Base-by-base conservation (phyloP, 2,888 invertebrate species). In the Leucoptera coffeella region DNA sequence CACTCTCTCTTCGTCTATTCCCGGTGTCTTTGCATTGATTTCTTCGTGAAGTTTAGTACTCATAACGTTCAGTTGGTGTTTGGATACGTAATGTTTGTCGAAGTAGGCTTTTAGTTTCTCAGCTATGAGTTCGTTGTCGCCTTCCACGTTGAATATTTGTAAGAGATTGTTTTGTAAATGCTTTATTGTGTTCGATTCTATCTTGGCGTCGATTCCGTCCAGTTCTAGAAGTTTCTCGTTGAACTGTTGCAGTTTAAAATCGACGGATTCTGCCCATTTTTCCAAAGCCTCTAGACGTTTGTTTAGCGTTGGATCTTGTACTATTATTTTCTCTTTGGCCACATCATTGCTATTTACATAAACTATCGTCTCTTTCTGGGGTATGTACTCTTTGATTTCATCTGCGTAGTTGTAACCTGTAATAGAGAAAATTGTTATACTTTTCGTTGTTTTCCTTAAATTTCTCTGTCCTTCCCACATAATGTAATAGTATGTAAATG, bases 61-160 rank as follows among this genome's bases (percentile, higher is more conserved):
- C 29, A 65, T 39, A 0, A 47, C 41, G 39, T 80, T 78, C 38
- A 80, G 52, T 34, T 78, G 74, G n/a, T 76, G 71, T 38, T 77
- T 80, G 4, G 77, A 76, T 9, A 80, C 57, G 34, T 80, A 80
- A 25, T 78, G 59, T 21, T 69, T 64, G 28, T 74, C 72, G 28
- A 82, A 73, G 59, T 78, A 76, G 2, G 53, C 50, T 32, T 74
- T 75, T n/a, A 82, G 39, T 28, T 75, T 72, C 11, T 73, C 56
- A 3, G 73, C 54, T 6, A 73, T 38, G 1, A 41, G 45, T 2
- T 49, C 54, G 29, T 60, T 60, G 12, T 57, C 49, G 4, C 32
- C 29, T 15, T 61, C 55, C 9, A 61, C 47, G 22, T 59, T 74
- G 21, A 78, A 47, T 26, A 76, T 64, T 27, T 73, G 71, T 2